Evolutionary conservation across 2,888 invertebrate species (phyloP), one percentile per base, ranked within the genome.

Genomic region (Eucera pruinosa): DNA sequence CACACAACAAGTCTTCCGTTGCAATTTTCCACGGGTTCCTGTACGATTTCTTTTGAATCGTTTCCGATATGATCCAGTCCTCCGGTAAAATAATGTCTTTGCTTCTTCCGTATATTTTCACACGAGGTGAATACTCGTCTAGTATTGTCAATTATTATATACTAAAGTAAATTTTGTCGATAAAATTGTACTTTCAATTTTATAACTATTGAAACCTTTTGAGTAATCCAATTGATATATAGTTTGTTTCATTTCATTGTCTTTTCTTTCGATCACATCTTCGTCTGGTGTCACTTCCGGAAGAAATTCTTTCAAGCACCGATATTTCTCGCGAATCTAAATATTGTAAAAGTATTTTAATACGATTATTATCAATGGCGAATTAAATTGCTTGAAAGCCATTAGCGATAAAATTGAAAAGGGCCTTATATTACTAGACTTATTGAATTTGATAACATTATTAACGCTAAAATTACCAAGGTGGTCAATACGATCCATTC

Each of bases 11-110:
- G 1, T 58, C 18, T 48, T 50, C 48, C 2, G 69, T 57, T 4
- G 52, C 70, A 15, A 86, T 61, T 52, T 81, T 64, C 64, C 80
- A 78, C 0, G 87, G 87, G 78, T 90, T 72, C 77, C 88, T 79
- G 52, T 82, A 90, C 1, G 84, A 80, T 64, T 67, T 80, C 62
- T 58, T 77, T 20, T 89, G 84, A 23, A 78, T 75, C 5, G 90
- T 89, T 73, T 90, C 88, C 9, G 88, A 83, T 80, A 90, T 81
- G 9, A 78, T 7, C 85, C 84, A 86, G n/a, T 80, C 67, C 15
- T 85, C 76, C 0, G 90, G 86, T 45, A 90, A 77, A 20, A 6
- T n/a, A n/a, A 80, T 11, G 9, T 36, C 41, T 52, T 71, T 62
- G 20, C 45, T 20, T 39, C 55, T 66, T 23, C 43, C 78, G 11